These are phyloP conservation scores for Coenonympha glycerion DNA, from an alignment of 2,888 invertebrate species.

Conservation along the genomic window DNA sequence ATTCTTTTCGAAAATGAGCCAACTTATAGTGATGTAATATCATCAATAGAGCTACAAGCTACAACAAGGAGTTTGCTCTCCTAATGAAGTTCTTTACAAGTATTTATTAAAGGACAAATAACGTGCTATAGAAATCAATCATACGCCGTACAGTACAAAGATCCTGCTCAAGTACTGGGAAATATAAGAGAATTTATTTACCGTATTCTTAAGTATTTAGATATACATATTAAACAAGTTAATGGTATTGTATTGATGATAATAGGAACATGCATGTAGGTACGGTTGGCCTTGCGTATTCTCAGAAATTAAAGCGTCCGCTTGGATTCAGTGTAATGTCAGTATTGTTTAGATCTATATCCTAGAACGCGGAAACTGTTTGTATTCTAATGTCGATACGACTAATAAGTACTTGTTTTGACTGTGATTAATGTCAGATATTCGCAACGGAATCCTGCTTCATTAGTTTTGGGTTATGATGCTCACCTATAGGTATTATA, in stretches of 20 bases:
- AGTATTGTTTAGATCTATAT: constrained; percentile 20
- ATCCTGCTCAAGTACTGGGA: constrained; percentile 1
- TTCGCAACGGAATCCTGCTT: constrained; percentile 16
- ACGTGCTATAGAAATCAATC: no score
- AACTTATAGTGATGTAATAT: no score
- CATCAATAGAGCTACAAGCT: no score
- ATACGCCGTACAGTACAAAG: neutral
- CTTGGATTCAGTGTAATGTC: constrained; percentile 12
- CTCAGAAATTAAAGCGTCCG: constrained; percentile 19
- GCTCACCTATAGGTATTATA: no score
- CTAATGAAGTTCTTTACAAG: no score
- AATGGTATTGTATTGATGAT: constrained; percentile 2
- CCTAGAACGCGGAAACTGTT: constrained; percentile 25
- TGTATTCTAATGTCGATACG: constrained; percentile 22
- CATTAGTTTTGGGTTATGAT: neutral
- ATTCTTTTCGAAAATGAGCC: no score
- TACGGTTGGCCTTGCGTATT: constrained; percentile 15
- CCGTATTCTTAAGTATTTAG: neutral
- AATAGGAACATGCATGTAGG: constrained; percentile 10
- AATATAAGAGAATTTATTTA: neutral
- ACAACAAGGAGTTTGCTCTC: no score
- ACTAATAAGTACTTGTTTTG: constrained; percentile 11
- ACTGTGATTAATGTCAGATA: constrained; percentile 22
- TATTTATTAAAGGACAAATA: no score
- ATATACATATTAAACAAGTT: neutral